Percentiles rank a stretch among this genome's conserved stretches.
These are phyloP conservation scores for Drosophila miranda DNA, from an alignment of 1,140 invertebrate genomes.

Conservation along the genomic window DNA sequence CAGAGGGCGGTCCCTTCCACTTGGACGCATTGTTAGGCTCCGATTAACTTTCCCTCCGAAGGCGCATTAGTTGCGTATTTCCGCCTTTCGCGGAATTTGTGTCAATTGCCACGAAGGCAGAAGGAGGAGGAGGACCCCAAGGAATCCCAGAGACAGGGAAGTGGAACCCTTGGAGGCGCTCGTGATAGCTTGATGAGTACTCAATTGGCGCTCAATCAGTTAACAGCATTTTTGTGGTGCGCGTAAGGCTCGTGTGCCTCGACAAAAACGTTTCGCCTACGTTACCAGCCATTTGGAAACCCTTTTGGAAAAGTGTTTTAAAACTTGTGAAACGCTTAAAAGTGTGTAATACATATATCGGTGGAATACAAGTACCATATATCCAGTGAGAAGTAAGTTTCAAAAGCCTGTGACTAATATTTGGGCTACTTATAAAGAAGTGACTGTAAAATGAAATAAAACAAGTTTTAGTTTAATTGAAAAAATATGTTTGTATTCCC, in stretches of 20 bases:
- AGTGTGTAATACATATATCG: slow-evolving; percentile 6
- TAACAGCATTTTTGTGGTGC: slow-evolving; percentile 56
- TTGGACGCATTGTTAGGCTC: slow-evolving; percentile 8
- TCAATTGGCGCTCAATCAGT: slow-evolving; percentile 74
- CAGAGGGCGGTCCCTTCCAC: slow-evolving; percentile 19
- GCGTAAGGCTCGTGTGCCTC: slow-evolving; percentile 11
- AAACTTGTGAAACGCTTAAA: not conserved
- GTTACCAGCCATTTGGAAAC: no score
- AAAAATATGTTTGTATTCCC: no score
- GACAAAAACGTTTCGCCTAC: no score
- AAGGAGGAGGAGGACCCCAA: slow-evolving; percentile 27
- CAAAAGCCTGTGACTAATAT: not conserved
- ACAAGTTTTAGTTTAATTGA: no score
- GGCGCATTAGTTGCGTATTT: slow-evolving; percentile 64
- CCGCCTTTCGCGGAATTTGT: slow-evolving; percentile 72
- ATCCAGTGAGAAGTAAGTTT: slow-evolving; percentile 43
- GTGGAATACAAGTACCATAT: no score
- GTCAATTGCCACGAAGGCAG: slow-evolving; percentile 64
- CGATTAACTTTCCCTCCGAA: slow-evolving; percentile 42
- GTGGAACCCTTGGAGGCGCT: slow-evolving; percentile 22
- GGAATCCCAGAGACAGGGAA: slow-evolving; percentile 2
- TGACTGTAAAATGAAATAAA: not conserved
- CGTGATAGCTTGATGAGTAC: slow-evolving; percentile 64
- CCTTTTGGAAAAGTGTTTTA: not conserved
- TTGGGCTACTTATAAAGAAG: not conserved